phyloP scores from a whole-genome alignment of 2,888 invertebrate genomes.

The Plemyria rubiginata region DNA sequence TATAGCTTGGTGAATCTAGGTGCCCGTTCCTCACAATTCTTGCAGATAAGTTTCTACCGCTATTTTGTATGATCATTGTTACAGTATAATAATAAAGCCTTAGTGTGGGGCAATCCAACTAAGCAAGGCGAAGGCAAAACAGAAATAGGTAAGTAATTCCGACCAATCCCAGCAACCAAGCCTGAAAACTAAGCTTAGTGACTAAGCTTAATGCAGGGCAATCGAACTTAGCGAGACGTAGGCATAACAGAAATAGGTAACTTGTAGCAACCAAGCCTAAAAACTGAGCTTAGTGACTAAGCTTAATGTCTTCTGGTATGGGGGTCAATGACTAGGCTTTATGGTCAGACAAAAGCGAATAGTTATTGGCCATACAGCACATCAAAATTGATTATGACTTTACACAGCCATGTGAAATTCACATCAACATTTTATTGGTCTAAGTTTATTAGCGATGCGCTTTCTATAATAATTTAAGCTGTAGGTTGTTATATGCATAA shows the following conservation, averaged over 20 bases:
- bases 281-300: not conserved
- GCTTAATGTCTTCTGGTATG: constrained; percentile 4
- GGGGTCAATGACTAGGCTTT: constrained; percentile 13
- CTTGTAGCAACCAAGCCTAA: too few relatives aligned
- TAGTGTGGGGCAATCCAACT: too few relatives aligned
- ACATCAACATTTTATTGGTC: constrained; percentile 17
- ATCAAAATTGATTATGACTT: constrained; percentile 22
- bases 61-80: too few relatives aligned
- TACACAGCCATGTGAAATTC: constrained; percentile 21
- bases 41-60: too few relatives aligned
- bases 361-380: constrained; percentile 21
- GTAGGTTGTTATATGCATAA: not conserved
- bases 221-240: too few relatives aligned
- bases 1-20: too few relatives aligned
- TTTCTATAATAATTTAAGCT: not conserved
- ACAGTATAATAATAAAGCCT: too few relatives aligned
- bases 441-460: constrained; percentile 17
- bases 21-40: too few relatives aligned
- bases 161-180: too few relatives aligned
- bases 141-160: too few relatives aligned
- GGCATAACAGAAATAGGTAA: too few relatives aligned
- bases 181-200: not conserved
- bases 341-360: constrained; percentile 15
- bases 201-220: not conserved
- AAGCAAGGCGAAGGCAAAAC: too few relatives aligned